Evolutionary conservation across 2,797 vertebrate genomes (phyloP), one percentile per base, ranked within the genome.

Genomic region (Sebastes flavidus): DNA sequence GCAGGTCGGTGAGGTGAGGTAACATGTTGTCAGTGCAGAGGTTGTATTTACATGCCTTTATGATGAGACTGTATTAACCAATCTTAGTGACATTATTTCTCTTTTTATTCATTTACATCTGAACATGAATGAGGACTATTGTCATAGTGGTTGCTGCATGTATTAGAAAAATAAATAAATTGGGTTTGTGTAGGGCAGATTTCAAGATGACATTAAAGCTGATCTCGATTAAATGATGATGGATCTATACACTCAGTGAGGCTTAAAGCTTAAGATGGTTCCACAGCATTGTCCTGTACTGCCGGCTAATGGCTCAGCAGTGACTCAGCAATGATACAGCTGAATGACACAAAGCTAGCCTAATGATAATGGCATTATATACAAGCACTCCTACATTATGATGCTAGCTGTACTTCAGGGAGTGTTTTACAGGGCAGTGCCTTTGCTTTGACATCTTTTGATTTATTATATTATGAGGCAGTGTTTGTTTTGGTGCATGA

Each of bases 241-340:
- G 25, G 30, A 55, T 2, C 4, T 14, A 25, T 38, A 29, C 24
- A 63, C 24, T 73, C 38, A 54, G 32, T 52, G 10, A 20, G 70
- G 54, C 62, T 65, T 38, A 20, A 38, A 67, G 30, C 65, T 69
- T 24, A 74, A 65, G 9, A 55, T 9, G 29, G n/a, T 20, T 18
- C 10, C 58, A 10, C 32, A 67, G 29, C 49, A 42, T 69, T 66
- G 61, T 73, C 58, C 58, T 79, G n/a, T 58, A 46, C 36, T 76
- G 65, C 54, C 30, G 14, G 56, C 36, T 71, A 78, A 76, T 27
- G 36, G 24, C 27, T 75, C 18, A 49, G 56, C 81, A 89, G 59
- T 90, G 89, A 93, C 84, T 92, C 89, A 90, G 85, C 86, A 82
- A 14, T 20, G 38, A 42, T 85, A 55, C 66, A 66, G 49, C 74